A percentile compares a stretch with the other conserved stretches of the same genome.
These are phyloP conservation scores for Phymorhynchus buccinoides DNA, from an alignment of 1,140 invertebrate species.

Conservation along the genomic window DNA sequence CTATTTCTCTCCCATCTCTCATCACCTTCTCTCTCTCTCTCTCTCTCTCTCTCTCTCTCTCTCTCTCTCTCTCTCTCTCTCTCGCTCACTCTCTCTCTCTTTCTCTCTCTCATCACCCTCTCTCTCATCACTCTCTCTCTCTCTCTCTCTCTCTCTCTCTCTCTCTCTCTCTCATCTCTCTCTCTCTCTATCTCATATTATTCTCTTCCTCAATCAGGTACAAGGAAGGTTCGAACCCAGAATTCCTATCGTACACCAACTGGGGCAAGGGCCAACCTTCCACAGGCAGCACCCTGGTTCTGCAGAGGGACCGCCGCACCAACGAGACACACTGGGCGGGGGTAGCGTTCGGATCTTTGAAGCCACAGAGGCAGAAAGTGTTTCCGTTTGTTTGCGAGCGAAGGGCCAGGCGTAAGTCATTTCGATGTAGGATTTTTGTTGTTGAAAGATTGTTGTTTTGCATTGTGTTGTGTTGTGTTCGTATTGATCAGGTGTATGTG, in stretches of 20 bases:
- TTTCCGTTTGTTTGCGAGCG: constrained; percentile 65
- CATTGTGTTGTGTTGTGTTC: neutral
- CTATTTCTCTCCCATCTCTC: no score
- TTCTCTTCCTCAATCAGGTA: constrained; percentile 2
- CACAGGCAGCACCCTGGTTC: constrained; percentile 49
- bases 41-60: no score
- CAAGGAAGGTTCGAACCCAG: constrained; percentile 24
- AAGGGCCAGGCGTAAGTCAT: constrained; percentile 58
- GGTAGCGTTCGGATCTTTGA: constrained; percentile 56
- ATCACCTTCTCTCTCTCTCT: no score
- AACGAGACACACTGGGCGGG: constrained; percentile 56
- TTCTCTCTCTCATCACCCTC: no score
- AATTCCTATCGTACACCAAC: constrained; percentile 51
- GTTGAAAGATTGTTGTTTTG: neutral
- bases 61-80: no score
- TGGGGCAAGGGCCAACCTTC: constrained; percentile 54
- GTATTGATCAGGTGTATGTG: neutral
- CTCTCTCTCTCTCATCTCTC: no score
- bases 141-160: no score
- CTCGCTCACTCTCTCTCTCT: no score
- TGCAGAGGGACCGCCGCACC: constrained; percentile 45
- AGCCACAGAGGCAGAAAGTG: constrained; percentile 52
- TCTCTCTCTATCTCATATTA: no score
- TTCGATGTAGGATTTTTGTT: neutral
- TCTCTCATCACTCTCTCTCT: no score